phyloP scores from a whole-genome alignment of 2,888 invertebrate species.

The Crepidodera aurea region DNA sequence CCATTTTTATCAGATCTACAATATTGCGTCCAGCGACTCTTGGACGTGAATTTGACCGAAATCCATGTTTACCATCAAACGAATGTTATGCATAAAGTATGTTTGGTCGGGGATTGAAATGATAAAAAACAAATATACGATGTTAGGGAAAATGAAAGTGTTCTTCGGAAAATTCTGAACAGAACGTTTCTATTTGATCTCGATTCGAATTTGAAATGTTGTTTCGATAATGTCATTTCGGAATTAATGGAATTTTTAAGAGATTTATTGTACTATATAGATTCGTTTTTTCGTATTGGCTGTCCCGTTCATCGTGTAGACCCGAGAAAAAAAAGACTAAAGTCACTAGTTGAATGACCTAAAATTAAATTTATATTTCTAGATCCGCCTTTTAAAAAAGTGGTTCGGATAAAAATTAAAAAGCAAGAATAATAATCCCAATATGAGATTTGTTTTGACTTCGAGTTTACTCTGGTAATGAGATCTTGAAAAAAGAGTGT shows the following conservation, averaged over 20 bases:
- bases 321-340: too few species aligned
- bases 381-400: not conserved
- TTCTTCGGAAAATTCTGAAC: not conserved
- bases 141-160: slow-evolving; percentile 2
- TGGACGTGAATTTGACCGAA: slow-evolving; percentile 12
- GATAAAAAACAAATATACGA: slow-evolving; percentile 6
- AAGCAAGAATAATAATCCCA: too few species aligned
- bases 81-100: not conserved
- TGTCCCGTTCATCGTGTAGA: too few species aligned
- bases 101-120: not conserved
- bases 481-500: too few species aligned
- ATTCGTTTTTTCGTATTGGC: too few species aligned
- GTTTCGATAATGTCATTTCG: not conserved
- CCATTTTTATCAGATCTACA: slow-evolving; percentile 20
- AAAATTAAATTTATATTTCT: not conserved
- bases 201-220: not conserved
- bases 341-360: too few species aligned
- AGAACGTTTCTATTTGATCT: not conserved
- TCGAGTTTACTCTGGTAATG: too few species aligned
- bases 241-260: not conserved
- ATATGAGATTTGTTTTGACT: too few species aligned
- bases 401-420: too few species aligned
- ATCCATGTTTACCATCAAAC: slow-evolving; percentile 13
- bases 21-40: slow-evolving; percentile 19
- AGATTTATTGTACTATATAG: too few species aligned